Percentiles rank a stretch among this genome's conserved stretches.
These are phyloP conservation scores for Eriosoma lanigerum DNA, from an alignment of 1,140 invertebrate species.

Conservation along the genomic window DNA sequence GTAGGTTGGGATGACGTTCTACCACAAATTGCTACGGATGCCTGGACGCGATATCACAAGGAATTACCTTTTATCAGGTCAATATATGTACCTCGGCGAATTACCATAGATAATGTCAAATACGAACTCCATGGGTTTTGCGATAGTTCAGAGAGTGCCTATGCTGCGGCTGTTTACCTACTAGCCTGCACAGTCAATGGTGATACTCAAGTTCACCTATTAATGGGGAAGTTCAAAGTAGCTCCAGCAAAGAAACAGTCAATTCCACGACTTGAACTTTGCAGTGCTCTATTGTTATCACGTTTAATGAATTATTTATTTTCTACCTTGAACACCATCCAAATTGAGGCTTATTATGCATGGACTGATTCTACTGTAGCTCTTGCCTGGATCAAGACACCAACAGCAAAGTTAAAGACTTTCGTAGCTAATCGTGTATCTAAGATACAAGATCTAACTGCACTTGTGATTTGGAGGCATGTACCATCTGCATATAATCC, in stretches of 20 bases:
- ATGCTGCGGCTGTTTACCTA: slow-evolving; percentile 30
- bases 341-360: neutral
- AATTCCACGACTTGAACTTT: slow-evolving; percentile 54
- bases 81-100: slow-evolving; percentile 53
- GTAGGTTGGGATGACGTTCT: slow-evolving; percentile 58
- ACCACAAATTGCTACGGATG: slow-evolving; percentile 53
- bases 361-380: slow-evolving; percentile 53
- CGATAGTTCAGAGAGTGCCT: slow-evolving; percentile 42
- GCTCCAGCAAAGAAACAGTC: slow-evolving; percentile 51
- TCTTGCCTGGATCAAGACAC: slow-evolving; percentile 55
- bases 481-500: slow-evolving; percentile 58
- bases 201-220: too few relatives aligned
- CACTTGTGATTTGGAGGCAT: slow-evolving; percentile 56
- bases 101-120: slow-evolving; percentile 12
- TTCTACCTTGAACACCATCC: neutral
- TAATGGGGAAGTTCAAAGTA: slow-evolving; percentile 52
- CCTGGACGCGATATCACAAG: slow-evolving; percentile 54
- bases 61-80: slow-evolving; percentile 51
- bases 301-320: neutral
- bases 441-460: slow-evolving; percentile 56
- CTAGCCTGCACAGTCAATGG: too few relatives aligned
- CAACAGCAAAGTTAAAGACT: slow-evolving; percentile 56
- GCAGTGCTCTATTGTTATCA: slow-evolving; percentile 53
- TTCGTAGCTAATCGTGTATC: slow-evolving; percentile 59
- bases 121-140: slow-evolving; percentile 33